Evolutionary conservation across 1,140 invertebrate species (phyloP), one percentile per base, ranked within the genome.

Genomic region (Pseudomyrmex sp.): DNA sequence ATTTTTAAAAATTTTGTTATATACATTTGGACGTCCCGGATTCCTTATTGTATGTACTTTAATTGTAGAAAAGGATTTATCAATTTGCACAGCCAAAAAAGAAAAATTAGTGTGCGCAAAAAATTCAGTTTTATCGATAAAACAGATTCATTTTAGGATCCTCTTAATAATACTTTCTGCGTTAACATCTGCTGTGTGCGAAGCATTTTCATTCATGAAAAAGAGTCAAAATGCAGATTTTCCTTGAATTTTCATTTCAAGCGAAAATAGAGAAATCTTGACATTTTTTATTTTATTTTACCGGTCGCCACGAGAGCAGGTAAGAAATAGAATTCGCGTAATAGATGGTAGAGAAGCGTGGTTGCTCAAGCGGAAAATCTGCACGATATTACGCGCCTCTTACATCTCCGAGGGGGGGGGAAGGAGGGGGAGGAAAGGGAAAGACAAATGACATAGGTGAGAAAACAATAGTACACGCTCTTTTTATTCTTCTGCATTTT

Each of bases 361-460:
- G 44, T 46, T 18, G 63, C 18, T 56, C 63, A 23, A 13, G 26
- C 18, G 65, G 50, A 69, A 77, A 77, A 68, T 77, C 75, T 77
- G 75, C 63, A 35, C 63, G 75, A 77, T 77, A 56, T 77, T 77
- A 77, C 75, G 63, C 63, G 50, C 50, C 35, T 77, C 50, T 69
- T 56, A 68, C n/a, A 20, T 66, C 50, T 59, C 15, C 73, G 35
- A 48, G 18, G 23, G 23, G 35, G 48, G 18, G 2, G 26, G 0
- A n/a, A n/a, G n/a, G n/a, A 20, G 23, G 68, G 26, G 2, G 26
- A 3, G 2, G 23, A 56, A 63, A 3, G 2, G 23, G 46, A 63
- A 58, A 77, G 63, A 18, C 13, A 13, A 54, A 46, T n/a, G 75
- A 68, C 56, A 77, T 68, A 26, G 48, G 20, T 13, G 35, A 66